Evolutionary conservation across 2,888 invertebrate species (phyloP).

Genomic region (Aphelenchoides bicaudatus): DNA sequence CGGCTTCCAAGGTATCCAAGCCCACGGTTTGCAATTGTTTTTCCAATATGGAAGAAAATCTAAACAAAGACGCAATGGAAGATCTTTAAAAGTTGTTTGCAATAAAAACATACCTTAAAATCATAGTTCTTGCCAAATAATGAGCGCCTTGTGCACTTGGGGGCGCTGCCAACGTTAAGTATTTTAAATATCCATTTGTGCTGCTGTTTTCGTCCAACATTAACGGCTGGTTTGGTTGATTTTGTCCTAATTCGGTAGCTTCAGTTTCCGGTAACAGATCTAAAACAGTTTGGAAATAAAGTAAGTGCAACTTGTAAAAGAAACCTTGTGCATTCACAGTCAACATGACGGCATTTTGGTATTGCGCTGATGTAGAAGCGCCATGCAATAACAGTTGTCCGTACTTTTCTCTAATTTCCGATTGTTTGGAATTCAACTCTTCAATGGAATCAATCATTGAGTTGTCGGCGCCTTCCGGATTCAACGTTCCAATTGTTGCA

Average conservation of each 20-base stretch:
- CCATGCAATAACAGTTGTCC: background rate
- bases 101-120: background rate
- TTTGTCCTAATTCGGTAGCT: background rate
- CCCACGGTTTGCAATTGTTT: background rate
- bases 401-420: conserved; percentile 6
- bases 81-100: background rate
- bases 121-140: conserved; percentile 8
- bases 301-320: background rate
- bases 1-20: background rate
- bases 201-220: background rate
- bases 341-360: conserved; percentile 11
- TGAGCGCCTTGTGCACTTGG: conserved; percentile 16
- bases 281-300: background rate
- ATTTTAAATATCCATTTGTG: background rate
- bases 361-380: background rate
- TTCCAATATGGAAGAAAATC: conserved; percentile 3
- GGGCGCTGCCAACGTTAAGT: conserved; percentile 2
- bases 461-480: background rate
- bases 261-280: conserved; percentile 1
- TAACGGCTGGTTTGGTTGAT: background rate
- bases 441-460: conserved; percentile 15
- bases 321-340: background rate
- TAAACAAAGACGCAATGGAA: conserved; percentile 3
- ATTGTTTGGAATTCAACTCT: conserved; percentile 10
- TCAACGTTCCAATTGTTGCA: background rate